Evolutionary conservation across 2,888 invertebrate genomes (phyloP).

Genomic region (Prenolepis imparis): DNA sequence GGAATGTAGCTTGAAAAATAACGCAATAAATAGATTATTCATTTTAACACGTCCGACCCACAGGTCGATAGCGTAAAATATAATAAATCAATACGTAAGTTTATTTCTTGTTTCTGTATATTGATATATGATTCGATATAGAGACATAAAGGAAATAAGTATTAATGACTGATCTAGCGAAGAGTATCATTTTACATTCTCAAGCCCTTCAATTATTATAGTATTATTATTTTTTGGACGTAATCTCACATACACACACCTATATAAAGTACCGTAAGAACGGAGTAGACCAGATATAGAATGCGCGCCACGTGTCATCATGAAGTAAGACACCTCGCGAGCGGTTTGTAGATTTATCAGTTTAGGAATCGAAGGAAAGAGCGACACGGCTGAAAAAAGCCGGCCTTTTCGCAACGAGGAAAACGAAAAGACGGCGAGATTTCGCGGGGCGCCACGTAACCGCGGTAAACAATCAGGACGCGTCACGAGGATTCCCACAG

Average conservation of each 20-base stretch:
- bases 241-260: not conserved
- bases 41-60: not conserved
- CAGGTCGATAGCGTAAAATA: not conserved
- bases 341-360: not conserved
- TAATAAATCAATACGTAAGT: not conserved
- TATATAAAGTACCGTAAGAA: not conserved
- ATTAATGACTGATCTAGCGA: not conserved
- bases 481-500: slow-evolving; percentile 79
- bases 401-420: slow-evolving; percentile 32
- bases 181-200: not conserved
- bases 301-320: slow-evolving; percentile 17
- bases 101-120: not conserved
- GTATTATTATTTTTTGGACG: not conserved
- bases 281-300: not conserved
- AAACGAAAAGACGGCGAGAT: slow-evolving; percentile 14
- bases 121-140: not conserved
- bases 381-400: not conserved
- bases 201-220: not conserved
- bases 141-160: not conserved
- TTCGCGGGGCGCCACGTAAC: slow-evolving; percentile 50
- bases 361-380: not conserved
- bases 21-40: slow-evolving; percentile 25
- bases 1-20: slow-evolving; percentile 10
- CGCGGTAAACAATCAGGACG: slow-evolving; percentile 58
- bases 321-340: not conserved